Base-by-base conservation (phyloP, 2,888 invertebrate species). In the Camptogramma bilineatum region DNA sequence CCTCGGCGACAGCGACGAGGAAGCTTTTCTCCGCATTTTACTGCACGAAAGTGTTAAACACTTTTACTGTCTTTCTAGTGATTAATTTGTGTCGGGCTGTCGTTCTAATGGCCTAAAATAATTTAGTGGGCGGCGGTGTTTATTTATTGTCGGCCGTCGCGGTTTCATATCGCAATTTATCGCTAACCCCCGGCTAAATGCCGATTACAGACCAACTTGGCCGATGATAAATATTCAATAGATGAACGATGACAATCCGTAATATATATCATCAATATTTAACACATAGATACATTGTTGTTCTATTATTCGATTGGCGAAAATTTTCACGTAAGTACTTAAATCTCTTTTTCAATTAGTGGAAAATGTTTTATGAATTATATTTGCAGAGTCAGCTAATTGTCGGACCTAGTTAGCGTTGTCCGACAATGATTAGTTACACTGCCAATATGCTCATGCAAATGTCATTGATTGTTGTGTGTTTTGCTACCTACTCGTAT, bases 31-130 rank as follows among this genome's bases (percentile, higher is more conserved):
- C 68, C 70, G 62, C 73, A 73, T 71, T 76, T 81, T 76, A 71
- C 71, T 69, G 68, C 80, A 80, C 84, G 84, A 83, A 90, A 91
- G 90, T 90, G 88, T 88, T 91, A 84, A 90, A 88, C 81, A 87
- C 84, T 86, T 88, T 89, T 83, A 82, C 84, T 88, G 91, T 90
- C 92, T 88, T 87, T 90, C 80, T 73, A 72, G 85, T 90, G 91
- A 93, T 91, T 91, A 91, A 93, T 92, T 88, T 85, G 86, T 85
- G 89, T 90, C 88, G 84, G 82, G 78, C 84, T 84, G 90, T 88
- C 90, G 84, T 79, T 83, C 78, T 90, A 91, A 92, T 90, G 89
- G 90, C 85, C 85, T 89, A 85, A 91, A 91, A 91, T 92, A 87
- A 91, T 91, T 91, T 90, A 90, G 87, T 88, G 85, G 89, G 85